phyloP scores from a whole-genome alignment of 2,797 vertebrate genomes.

The Falco biarmicus region DNA sequence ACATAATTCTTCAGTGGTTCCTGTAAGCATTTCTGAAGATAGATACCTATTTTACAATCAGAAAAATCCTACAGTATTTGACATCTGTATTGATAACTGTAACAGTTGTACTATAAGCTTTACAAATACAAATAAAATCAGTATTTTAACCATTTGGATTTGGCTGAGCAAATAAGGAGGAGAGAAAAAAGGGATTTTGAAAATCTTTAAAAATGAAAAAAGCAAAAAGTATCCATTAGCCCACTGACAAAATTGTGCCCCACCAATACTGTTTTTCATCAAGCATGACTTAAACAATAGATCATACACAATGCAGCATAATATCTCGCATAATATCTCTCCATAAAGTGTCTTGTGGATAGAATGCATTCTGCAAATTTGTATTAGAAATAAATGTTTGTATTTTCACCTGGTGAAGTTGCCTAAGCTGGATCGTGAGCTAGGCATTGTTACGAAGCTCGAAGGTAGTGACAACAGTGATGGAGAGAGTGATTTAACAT shows the following conservation, averaged over 20 bases:
- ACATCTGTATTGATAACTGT: not conserved
- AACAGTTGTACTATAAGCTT: not conserved
- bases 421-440: not conserved
- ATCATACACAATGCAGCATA: not conserved
- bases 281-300: not conserved
- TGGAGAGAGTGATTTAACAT: not conserved
- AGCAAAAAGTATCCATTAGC: not conserved
- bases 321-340: not conserved
- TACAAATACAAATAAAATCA: not conserved
- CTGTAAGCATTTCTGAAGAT: too few species aligned
- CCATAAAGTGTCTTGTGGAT: not conserved
- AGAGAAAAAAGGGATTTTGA: not conserved
- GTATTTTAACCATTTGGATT: not conserved
- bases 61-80: not conserved
- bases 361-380: not conserved
- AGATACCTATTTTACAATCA: not conserved
- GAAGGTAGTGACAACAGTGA: not conserved
- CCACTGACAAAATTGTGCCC: not conserved
- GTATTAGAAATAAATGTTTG: not conserved
- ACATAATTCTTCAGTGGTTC: not conserved
- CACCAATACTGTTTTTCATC: not conserved
- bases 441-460: constrained; percentile 12
- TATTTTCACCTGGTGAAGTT: not conserved
- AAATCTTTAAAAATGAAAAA: not conserved
- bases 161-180: not conserved